Conservation (phyloP, 2,113 vertebrate genomes). For the Asarcornis scutulata region DNA sequence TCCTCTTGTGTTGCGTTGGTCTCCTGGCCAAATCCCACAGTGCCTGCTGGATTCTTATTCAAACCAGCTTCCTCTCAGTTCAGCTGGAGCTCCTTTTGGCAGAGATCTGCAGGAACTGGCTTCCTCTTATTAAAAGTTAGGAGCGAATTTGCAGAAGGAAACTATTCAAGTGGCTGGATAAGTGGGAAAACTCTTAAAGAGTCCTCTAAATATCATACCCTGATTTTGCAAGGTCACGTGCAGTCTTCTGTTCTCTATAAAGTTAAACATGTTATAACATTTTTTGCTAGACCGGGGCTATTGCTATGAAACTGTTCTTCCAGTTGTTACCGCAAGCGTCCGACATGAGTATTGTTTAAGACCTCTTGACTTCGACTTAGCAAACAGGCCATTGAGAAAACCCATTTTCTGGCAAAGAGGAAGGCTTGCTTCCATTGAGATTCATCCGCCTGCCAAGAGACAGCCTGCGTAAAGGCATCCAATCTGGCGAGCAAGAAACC, state of each 20-base stretch:
- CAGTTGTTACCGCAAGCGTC: background rate
- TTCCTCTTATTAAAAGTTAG: background rate
- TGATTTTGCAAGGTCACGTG: background rate
- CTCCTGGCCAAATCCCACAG: slow-evolving; percentile 23
- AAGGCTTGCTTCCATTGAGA: background rate
- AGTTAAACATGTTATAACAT: background rate
- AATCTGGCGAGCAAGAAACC: background rate
- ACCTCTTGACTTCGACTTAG: background rate
- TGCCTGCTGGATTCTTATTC: background rate
- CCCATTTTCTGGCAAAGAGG: background rate
- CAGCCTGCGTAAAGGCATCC: background rate
- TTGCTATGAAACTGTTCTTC: background rate
- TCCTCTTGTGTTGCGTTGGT: background rate
- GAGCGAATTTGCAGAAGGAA: background rate
- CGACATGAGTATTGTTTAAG: background rate
- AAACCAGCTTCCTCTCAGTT: slow-evolving; percentile 13
- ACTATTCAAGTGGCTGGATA: background rate
- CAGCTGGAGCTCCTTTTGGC: slow-evolving; percentile 24
- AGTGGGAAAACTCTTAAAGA: background rate
- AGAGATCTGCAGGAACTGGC: background rate
- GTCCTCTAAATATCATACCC: background rate
- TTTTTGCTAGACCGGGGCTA: background rate
- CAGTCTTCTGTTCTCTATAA: background rate
- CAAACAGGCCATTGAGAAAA: background rate
- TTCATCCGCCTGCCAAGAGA: background rate